Evolutionary conservation across 1,140 invertebrate species (phyloP), one percentile per base, ranked within the genome.

Genomic region (Micrasema longulum): DNA sequence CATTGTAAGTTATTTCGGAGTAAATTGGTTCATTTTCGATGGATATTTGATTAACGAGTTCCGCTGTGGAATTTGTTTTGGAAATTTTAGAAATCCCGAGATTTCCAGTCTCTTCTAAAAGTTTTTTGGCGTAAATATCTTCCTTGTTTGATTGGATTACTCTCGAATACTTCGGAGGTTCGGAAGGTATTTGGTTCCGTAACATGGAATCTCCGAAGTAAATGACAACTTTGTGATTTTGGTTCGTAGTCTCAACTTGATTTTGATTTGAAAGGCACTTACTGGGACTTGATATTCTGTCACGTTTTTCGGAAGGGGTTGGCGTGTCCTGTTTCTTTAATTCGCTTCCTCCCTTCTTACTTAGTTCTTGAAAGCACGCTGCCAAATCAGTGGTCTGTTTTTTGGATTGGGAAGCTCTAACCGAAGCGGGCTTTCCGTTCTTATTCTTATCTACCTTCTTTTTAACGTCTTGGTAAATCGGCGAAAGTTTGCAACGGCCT

Each of bases 201-300:
- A 86, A 85, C 41, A 88, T 87, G 0, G 88, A 88, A 78, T 91
- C 89, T 4, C 90, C 89, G 70, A 91, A 91, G 77, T 91, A 91
- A 69, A 91, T 90, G 45, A 91, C 88, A 12, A 90, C 89, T 81
- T 89, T 90, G 73, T 91, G 90, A 47, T 82, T 85, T 75, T 75
- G 73, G 26, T 62, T 72, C 11, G 62, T n/a, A n/a, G 31, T 69
- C 7, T 69, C 70, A 31, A n/a, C n/a, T n/a, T n/a, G n/a, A n/a
- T n/a, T n/a, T n/a, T n/a, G n/a, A n/a, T n/a, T n/a, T 4, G 55
- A 14, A 2, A 41, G 22, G 1, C 22, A 41, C 35, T 12, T 57
- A 23, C 50, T 47, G 12, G 23, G 50, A 57, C 26, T 70, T 3
- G 57, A n/a, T 12, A 52, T 41, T 12, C 35, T 22, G 16, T 50